Evolutionary conservation across 2,113 vertebrate genomes (phyloP), one percentile per base, ranked within the genome.

Genomic region (Prunella fulvescens): DNA sequence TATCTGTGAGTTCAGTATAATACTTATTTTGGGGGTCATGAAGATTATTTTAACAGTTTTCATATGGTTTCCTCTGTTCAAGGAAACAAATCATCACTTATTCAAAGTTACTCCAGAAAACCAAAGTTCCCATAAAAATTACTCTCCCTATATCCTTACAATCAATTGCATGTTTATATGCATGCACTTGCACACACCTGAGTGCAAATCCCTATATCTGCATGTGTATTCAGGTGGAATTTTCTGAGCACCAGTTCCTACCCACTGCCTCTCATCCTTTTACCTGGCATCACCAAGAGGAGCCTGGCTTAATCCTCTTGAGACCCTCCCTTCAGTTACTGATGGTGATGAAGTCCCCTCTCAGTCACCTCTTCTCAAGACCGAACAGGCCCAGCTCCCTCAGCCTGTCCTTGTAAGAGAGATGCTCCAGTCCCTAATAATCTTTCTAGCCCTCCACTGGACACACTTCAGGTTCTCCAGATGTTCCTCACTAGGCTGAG

Each of bases 391-490:
- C 18, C 57, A 45, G 26, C 3, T 73, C 14, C 40, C 23, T 33
- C 40, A 73, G 23, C 14, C 28, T 54, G 22, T 47, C n/a, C 28
- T 33, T 37, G 8, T 28, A 23, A 56, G 39, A 39, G 19, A 45
- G 12, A 39, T 10, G 22, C 19, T 62, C 24, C 40, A 17, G 23
- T 39, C 19, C 24, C 24, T 70, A 47, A n/a, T 2, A 9, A 61
- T 8, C 15, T n/a, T 24, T 29, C 29, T 3, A 16, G 28, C 7
- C 0, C 28, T 45, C 33, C 1, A 1, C 8, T 53, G 47, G 64
- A 53, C 23, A 26, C 28, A 11, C 7, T 53, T 8, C 39, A 53
- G 23, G 23, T 9, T n/a, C 39, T 23, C 56, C n/a, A 67, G 53
- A 9, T 51, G 22, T 22, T 8, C 20, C 37, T 51, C 51, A 17